These are phyloP conservation scores for Lithophane leautieri DNA, from an alignment of 2,888 invertebrate species.

Conservation along the genomic window DNA sequence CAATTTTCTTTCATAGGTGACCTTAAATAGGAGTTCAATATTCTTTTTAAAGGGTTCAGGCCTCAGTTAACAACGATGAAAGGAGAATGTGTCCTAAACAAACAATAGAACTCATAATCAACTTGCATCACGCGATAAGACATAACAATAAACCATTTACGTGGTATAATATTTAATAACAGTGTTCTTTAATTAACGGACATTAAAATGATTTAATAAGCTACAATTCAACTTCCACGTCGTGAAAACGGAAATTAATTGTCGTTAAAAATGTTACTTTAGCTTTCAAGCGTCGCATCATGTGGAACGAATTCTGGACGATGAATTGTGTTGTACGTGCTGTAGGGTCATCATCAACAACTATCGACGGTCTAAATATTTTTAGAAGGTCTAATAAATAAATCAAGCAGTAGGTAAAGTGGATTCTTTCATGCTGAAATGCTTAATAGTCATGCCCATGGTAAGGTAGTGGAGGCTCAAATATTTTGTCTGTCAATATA, in stretches of 20 bases:
- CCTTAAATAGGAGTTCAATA: slow-evolving; percentile 4
- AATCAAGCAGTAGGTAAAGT: no score
- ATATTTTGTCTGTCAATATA: neutral
- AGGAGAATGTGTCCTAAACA: neutral
- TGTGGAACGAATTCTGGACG: slow-evolving; percentile 59
- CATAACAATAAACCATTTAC: slow-evolving; percentile 23
- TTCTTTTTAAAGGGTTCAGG: neutral
- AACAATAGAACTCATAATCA: slow-evolving; percentile 13
- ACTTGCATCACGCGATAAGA: slow-evolving; percentile 7
- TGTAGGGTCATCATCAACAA: slow-evolving; percentile 41
- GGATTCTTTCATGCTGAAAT: neutral
- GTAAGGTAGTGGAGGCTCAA: neutral
- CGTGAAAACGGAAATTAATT: slow-evolving; percentile 59
- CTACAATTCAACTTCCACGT: slow-evolving; percentile 37
- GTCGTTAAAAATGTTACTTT: slow-evolving; percentile 61
- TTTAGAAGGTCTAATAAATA: neutral
- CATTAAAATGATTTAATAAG: slow-evolving; percentile 38
- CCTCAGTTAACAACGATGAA: neutral
- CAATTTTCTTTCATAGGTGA: neutral
- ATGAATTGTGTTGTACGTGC: slow-evolving; percentile 40
- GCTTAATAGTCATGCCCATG: neutral
- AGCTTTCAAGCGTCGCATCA: slow-evolving; percentile 59
- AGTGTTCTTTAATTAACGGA: slow-evolving; percentile 24
- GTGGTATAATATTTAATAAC: slow-evolving; percentile 32
- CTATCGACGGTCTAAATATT: neutral